Base-by-base conservation (phyloP, 2,888 invertebrate species). In the Chloroclystis v-ata region DNA sequence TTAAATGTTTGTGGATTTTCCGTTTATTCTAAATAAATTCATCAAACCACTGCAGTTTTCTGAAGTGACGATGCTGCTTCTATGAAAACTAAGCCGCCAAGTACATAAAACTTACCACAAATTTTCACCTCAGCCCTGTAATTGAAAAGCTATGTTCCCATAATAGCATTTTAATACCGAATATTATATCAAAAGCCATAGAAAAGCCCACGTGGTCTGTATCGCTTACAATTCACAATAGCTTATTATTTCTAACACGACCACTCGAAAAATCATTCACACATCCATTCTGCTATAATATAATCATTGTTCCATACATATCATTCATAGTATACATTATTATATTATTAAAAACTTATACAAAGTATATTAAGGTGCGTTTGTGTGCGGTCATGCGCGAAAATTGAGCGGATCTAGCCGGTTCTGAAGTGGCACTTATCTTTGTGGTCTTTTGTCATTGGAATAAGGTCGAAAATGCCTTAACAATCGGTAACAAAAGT, bases 291-390 rank as follows among this genome's bases (percentile, higher is more conserved):
- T 32, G 26, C 29, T 54, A 50, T 55, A 54, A 49, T 59, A 52
- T 41, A 42, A 13, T 32, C 42, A 57, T 59, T 60, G 59, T 60
- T 57, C 57, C 54, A 52, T 53, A 54, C 48, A 56, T 54, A 55
- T 57, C 52, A 57, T 53, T 56, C 52, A 43, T 43, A 33, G 40
- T 52, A 51, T 52, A 52, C 69, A 72, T 78, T 78, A 79, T 82
- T 67, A 78, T 80, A 78, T 75, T 77, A 84, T 85, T 81, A 83
- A 84, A 85, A 78, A 80, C 75, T 82, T 83, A 84, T 84, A 79
- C 76, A 72, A 69, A 72, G 67, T 67, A 69, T 66, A 77, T 82
- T 78, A 79, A 60, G 56, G 61, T 60, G 63, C 64, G 74, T 79
- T 57, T 75, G 68, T 54, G 68, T 57, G 67, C 82, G 72, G 67